Evolutionary conservation across 1,140 invertebrate species (phyloP).

Genomic region (Drosophila nigrodunni): DNA sequence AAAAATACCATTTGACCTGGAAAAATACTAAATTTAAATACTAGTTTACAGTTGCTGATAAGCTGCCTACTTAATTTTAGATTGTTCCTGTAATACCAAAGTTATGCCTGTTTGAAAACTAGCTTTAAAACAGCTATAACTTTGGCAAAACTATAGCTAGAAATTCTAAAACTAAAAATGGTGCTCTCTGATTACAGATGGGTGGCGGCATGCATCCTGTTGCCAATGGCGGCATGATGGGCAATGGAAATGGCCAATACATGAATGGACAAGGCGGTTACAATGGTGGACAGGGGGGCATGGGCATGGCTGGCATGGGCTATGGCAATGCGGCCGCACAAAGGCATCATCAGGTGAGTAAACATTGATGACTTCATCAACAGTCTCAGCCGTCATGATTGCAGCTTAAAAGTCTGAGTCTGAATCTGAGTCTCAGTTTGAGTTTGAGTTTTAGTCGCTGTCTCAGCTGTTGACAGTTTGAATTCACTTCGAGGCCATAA

Average conservation of each 20-base stretch:
- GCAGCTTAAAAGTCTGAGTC: background rate
- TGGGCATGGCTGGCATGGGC: constrained; percentile 84
- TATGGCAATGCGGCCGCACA: constrained; percentile 71
- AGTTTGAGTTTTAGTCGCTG: background rate
- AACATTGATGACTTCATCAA: constrained; percentile 24
- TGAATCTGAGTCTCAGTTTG: background rate
- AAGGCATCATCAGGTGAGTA: constrained; percentile 83
- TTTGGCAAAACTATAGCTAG: too few relatives aligned
- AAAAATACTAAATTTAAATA: too few relatives aligned
- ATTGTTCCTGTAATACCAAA: too few relatives aligned
- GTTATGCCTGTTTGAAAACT: too few relatives aligned
- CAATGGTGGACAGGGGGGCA: constrained; percentile 62
- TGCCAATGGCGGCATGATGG: constrained; percentile 69
- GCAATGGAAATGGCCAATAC: constrained; percentile 80
- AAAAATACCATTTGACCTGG: too few relatives aligned
- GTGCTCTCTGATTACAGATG: constrained; percentile 59
- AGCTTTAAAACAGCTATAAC: too few relatives aligned
- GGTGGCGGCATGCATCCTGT: constrained; percentile 75
- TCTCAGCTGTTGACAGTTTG: constrained; percentile 51
- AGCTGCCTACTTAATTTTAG: too few relatives aligned
- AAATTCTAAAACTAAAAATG: background rate
- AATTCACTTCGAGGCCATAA: constrained; percentile 50
- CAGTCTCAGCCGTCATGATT: background rate
- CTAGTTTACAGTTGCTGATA: too few relatives aligned
- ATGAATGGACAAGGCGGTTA: constrained; percentile 82